Evolutionary conservation across 2,113 vertebrate species (phyloP), one percentile per base, ranked within the genome.

Genomic region (Thermophis baileyi): DNA sequence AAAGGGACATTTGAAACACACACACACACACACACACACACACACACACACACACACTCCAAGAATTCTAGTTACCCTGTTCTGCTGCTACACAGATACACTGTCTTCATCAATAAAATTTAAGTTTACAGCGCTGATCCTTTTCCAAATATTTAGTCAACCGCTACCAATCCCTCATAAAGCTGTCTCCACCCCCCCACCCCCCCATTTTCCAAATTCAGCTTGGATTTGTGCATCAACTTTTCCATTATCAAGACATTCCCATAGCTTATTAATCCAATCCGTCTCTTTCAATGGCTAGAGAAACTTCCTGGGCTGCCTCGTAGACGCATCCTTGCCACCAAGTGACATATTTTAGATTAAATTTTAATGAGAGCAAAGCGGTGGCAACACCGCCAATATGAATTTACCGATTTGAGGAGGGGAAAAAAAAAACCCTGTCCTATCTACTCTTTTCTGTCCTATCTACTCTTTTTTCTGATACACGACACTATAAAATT

Each of bases 251-350:
- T 89, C 69, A 85, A 49, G 89, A 86, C 88, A 90, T 50, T 16
- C 92, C 88, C 69, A 11, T 3, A 5, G 88, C 49, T 90, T 93
- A 93, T 93, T 93, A 90, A 93, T 93, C 74, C 92, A 85, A 93
- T 93, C 92, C 85, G 53, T 93, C 92, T 89, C 60, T 89, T 89
- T 89, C 63, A 35, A 35, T 11, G 11, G 69, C 35, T 7, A 10
- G 18, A 54, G 40, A 57, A 46, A 49, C 53, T 85, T 85, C 74
- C 46, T 22, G 5, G 1, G 22, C 35, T 49, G 92, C 44, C 5
- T 49, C 27, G 10, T 2, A 85, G 24, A 27, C 6, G 50, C 51
- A 49, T 50, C 88, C 74, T 40, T 90, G 53, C 88, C 40, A 81
- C 63, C 40, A 27, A 89, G 53, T 81, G 20, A 22, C 51, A 86